A percentile compares a stretch with the other conserved stretches of the same genome.
Evolutionary conservation across 2,888 invertebrate genomes (phyloP).

Genomic region (Hirtodrosophila alboralis): DNA sequence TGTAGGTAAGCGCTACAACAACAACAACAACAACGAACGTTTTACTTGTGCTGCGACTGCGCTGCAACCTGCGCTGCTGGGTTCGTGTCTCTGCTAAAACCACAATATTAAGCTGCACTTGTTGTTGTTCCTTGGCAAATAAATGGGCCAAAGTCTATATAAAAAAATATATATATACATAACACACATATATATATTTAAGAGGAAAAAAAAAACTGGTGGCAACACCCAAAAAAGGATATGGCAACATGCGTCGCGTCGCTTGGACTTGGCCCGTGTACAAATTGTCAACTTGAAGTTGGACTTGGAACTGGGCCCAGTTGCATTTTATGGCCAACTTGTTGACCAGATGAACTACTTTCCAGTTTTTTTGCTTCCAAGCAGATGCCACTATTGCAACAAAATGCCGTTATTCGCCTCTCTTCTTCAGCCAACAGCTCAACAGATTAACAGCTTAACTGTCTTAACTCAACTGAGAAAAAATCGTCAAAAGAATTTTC

Average conservation of each 20-base stretch:
- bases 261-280: conserved; percentile 31
- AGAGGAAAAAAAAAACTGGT: conserved; percentile 30
- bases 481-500: too few species aligned
- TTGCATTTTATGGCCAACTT: conserved; percentile 62
- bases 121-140: conserved; percentile 20
- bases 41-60: conserved; percentile 36
- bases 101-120: conserved; percentile 52
- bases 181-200: too few species aligned
- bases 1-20: conserved; percentile 47
- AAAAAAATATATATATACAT: conserved; percentile 5
- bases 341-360: conserved; percentile 75
- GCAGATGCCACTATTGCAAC: not conserved
- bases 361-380: conserved; percentile 42
- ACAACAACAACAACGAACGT: conserved; percentile 21
- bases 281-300: conserved; percentile 57
- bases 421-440: too few species aligned
- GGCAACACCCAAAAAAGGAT: conserved; percentile 66
- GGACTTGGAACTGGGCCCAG: conserved; percentile 37
- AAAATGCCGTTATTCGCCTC: conserved; percentile 52
- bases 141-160: conserved; percentile 48
- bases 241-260: conserved; percentile 45
- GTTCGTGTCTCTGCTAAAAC: conserved; percentile 50
- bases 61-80: conserved; percentile 18
- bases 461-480: conserved; percentile 60
- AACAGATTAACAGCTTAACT: conserved; percentile 2